phyloP scores from a whole-genome alignment of 2,888 invertebrate genomes.

The Drosophila eohydei region DNA sequence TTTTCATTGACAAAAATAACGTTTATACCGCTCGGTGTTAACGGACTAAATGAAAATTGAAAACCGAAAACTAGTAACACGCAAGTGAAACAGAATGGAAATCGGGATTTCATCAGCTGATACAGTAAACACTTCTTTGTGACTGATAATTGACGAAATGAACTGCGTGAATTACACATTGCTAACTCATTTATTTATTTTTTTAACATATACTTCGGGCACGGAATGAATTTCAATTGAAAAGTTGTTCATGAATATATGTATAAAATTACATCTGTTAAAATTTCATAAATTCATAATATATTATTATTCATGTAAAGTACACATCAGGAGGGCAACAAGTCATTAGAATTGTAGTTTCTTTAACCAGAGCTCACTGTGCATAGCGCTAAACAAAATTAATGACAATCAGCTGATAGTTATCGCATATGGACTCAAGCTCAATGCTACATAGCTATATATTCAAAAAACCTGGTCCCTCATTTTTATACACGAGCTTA shows the following conservation, averaged over 20 bases:
- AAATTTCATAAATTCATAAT: not conserved
- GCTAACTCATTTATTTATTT: not conserved
- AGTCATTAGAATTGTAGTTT: not conserved
- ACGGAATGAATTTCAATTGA: not conserved
- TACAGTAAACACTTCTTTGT: constrained; percentile 20
- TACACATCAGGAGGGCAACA: not conserved
- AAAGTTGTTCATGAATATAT: not conserved
- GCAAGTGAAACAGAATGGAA: constrained; percentile 12
- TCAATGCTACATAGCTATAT: not conserved
- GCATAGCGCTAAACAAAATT: not conserved
- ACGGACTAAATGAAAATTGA: constrained; percentile 59
- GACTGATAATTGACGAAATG: not conserved
- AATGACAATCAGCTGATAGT: constrained; percentile 11
- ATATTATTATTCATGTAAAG: not conserved
- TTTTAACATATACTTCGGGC: not conserved
- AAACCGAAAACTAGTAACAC: constrained; percentile 6
- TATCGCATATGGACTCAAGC: constrained; percentile 1
- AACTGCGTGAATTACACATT: not conserved
- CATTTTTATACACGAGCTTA: not conserved
- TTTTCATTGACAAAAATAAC: constrained; percentile 21
- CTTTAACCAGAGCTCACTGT: constrained; percentile 9
- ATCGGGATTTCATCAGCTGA: constrained; percentile 37
- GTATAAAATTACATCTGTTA: not conserved
- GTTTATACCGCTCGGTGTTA: constrained; percentile 46
- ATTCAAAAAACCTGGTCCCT: not conserved